Evolutionary conservation across 1,140 invertebrate genomes (phyloP), one percentile per base, ranked within the genome.

Genomic region (Marisa cornuarietis): DNA sequence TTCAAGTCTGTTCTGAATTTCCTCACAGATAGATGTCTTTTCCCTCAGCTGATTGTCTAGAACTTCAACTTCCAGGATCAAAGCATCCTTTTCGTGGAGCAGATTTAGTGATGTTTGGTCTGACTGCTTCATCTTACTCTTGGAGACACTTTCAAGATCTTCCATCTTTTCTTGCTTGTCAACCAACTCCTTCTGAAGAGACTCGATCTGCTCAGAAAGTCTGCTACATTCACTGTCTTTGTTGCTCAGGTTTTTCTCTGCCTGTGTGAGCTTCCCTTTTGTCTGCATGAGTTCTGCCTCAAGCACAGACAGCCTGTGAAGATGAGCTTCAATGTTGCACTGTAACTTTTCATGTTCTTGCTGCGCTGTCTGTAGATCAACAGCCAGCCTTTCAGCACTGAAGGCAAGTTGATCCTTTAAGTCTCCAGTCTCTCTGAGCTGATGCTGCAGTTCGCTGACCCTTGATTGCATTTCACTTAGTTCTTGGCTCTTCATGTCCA

Each of bases 401-500:
- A 26, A 54, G 18, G 65, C 61, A 13, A 77, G 68, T 22, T 69
- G 26, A 24, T 73, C 26, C 54, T 42, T 26, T 54, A 54, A 54
- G 26, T 74, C 42, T n/a, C 51, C 49, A 11, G 54, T 79, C 26
- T 80, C 61, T 16, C 52, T 31, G 51, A 81, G 71, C 9, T 71
- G 42, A 24, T 72, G 54, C 42, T 76, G 16, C 16, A 84, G 54
- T n/a, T 81, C 51, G 49, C 51, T 58, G 8, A 18, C 54, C 54
- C 54, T 58, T 11, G 8, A 14, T 8, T 74, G 52, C 72, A 79
- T 18, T 68, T 26, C 26, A 61, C 71, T 72, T 49, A 31, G 74
- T 72, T 85, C 79, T 58, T 54, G 62, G 58, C 73, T 74, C 69
- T 63, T 81, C 9, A 81, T 22, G 14, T 82, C 82, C 26, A 85